These are phyloP conservation scores for Porites australiensis DNA, from an alignment of 64 coral and sea anemone species.

Conservation along the genomic window DNA sequence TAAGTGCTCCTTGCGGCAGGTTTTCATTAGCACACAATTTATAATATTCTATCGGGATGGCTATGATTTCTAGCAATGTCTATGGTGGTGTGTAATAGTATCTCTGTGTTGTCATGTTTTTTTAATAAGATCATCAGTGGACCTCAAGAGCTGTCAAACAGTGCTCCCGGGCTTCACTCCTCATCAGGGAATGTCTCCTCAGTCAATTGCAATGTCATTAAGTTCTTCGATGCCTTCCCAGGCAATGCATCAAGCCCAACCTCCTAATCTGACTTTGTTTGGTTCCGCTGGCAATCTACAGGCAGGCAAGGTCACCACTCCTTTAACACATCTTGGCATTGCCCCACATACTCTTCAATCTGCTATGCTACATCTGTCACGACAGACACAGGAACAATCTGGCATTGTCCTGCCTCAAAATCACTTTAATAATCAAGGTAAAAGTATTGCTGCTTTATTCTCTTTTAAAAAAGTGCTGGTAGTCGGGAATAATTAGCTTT, in stretches of 20 bases:
- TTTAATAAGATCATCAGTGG: constrained; percentile 34
- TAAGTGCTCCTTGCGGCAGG: no score
- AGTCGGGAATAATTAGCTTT: not conserved
- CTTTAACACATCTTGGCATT: constrained; percentile 80
- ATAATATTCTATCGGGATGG: no score
- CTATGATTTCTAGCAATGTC: no score
- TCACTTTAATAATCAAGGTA: constrained; percentile 89
- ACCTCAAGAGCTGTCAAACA: constrained; percentile 55
- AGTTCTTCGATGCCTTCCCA: constrained; percentile 58
- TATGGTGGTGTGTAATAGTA: no score
- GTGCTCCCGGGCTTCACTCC: constrained; percentile 26
- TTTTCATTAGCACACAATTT: no score
- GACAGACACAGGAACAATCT: constrained; percentile 79
- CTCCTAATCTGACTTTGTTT: constrained; percentile 75
- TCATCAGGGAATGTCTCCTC: constrained; percentile 50
- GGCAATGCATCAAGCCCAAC: constrained; percentile 55
- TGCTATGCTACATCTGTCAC: constrained; percentile 77
- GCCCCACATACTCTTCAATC: constrained; percentile 41
- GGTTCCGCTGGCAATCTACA: constrained; percentile 70
- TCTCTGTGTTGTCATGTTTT: not conserved
- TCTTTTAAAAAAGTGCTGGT: not conserved
- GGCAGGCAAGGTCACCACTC: constrained; percentile 69
- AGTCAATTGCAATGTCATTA: constrained; percentile 49
- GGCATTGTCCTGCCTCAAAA: constrained; percentile 78
- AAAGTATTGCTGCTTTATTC: not conserved